Conservation (phyloP, 2,113 vertebrate genomes). For the Aramus guarauna region DNA sequence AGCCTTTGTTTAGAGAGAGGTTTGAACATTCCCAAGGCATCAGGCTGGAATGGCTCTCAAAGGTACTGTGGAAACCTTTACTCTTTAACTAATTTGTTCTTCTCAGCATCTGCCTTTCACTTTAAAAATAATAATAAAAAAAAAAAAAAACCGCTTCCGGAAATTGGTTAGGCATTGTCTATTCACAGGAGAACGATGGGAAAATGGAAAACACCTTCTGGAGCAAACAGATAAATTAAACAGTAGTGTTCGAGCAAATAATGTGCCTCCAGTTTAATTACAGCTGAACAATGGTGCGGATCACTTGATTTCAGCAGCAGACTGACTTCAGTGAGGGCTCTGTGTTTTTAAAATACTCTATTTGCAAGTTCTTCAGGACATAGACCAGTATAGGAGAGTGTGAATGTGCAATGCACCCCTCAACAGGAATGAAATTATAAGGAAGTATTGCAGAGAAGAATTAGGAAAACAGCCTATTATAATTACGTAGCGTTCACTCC, state of each 20-base stretch:
- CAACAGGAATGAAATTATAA: not conserved
- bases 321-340: not conserved
- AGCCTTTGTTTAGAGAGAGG: slow-evolving; percentile 18
- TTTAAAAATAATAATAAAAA: not conserved
- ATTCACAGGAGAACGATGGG: not conserved
- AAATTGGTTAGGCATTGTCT: slow-evolving; percentile 39
- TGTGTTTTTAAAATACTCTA: not conserved
- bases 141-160: not conserved
- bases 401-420: not conserved
- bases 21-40: slow-evolving; percentile 1
- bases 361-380: not conserved
- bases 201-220: slow-evolving; percentile 45
- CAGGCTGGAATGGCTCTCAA: not conserved
- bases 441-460: not conserved
- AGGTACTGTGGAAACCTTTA: slow-evolving; percentile 6
- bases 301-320: not conserved
- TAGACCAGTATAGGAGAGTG: not conserved
- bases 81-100: slow-evolving; percentile 18
- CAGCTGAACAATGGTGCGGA: slow-evolving; percentile 7
- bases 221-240: slow-evolving; percentile 58
- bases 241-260: slow-evolving; percentile 36
- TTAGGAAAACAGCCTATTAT: not conserved
- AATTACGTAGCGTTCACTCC: not conserved
- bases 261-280: slow-evolving; percentile 45
- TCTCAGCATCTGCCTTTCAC: not conserved